Base-by-base conservation (phyloP, 2,797 vertebrate species). In the Gobio occitaniae region DNA sequence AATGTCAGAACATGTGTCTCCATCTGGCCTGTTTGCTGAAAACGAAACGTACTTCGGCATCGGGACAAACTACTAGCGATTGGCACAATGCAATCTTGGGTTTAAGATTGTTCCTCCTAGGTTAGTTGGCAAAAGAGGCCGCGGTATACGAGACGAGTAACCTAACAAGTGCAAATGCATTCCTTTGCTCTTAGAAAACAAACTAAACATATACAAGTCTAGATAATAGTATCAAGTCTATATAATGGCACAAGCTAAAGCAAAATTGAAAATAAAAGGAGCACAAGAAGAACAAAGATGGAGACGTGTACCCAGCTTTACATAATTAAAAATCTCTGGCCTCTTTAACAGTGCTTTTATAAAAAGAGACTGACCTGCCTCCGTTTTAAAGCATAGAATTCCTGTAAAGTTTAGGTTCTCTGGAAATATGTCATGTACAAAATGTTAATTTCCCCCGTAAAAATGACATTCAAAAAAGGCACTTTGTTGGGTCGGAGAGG, bases 381-480 rank as follows among this genome's bases (percentile, higher is more conserved):
- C 95, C 88, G 89, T 91, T 94, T 96, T 95, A 96, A 96, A 96
- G 95, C 96, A 95, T 96, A 96, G 94, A 93, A 83, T 94, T 96
- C 91, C 92, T 92, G 91, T 96, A 96, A 97, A 97, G 96, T 93
- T 89, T 95, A 93, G 94, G 96, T 84, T 96, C 94, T 96, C 95
- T 96, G 95, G 95, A 97, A 97, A 97, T 95, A 96, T 82, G 93
- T 93, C 91, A 94, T 93, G 93, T 99, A 99, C 94, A 99, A 99
- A 98, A 96, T 94, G 91, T 88, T 63, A 48, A 94, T 92, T 94
- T 82, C 86, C 70, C 94, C 90, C 94, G 92, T 97, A 97, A 96
- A 98, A 98, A 97, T 94, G 95, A 97, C 97, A 97, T 96, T 97
- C 96, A 96, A 95, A 97, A 93, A 99, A 99, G 98, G 98, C 98